phyloP scores from a whole-genome alignment of 1,140 invertebrate species.

The Acromyrmex echinatior region DNA sequence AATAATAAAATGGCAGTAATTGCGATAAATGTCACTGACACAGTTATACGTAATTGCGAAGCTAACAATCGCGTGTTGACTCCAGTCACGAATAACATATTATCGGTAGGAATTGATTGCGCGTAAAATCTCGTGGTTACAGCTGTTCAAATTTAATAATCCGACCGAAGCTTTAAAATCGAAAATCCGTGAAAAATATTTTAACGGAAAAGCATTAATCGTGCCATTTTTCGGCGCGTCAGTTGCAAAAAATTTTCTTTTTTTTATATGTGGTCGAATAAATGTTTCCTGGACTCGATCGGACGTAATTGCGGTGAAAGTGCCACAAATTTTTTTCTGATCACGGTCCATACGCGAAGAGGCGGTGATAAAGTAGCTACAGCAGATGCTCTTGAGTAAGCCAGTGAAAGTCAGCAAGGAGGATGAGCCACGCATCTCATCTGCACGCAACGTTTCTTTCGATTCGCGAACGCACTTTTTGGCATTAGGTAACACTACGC shows the following conservation, averaged over 20 bases:
- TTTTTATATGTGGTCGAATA: not conserved
- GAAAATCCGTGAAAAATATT: constrained; percentile 47
- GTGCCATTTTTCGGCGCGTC: constrained; percentile 16
- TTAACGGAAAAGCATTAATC: constrained; percentile 13
- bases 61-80: not conserved
- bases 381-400: constrained; percentile 78
- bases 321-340: constrained; percentile 77
- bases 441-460: not conserved
- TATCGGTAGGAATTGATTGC: constrained; percentile 30
- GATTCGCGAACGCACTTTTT: constrained; percentile 36
- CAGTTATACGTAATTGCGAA: constrained; percentile 4
- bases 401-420: constrained; percentile 80
- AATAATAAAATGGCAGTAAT: not conserved
- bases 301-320: constrained; percentile 82
- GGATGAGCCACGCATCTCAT: constrained; percentile 44
- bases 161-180: constrained; percentile 2
- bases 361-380: constrained; percentile 63
- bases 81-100: not conserved
- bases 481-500: constrained; percentile 65
- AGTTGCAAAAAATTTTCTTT: constrained; percentile 21
- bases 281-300: constrained; percentile 71
- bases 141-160: constrained; percentile 48
- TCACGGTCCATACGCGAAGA: constrained; percentile 48
- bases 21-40: not conserved
- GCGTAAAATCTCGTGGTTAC: not conserved